phyloP scores from a whole-genome alignment of 2,113 vertebrate species.

The Bucco capensis region DNA sequence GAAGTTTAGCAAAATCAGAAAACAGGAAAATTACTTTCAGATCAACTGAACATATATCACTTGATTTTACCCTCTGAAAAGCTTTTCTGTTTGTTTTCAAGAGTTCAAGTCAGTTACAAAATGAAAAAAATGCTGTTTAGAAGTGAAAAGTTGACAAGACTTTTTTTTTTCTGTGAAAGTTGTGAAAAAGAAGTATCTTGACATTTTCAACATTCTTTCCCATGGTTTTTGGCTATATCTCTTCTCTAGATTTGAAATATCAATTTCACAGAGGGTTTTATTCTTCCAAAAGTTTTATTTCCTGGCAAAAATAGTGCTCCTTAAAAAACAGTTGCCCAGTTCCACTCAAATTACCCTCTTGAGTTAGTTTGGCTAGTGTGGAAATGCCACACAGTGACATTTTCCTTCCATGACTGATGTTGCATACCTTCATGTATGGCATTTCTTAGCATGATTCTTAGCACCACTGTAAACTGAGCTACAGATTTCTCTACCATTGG shows the following conservation, averaged over 20 bases:
- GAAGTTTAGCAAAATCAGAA: background rate
- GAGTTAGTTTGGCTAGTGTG: constrained; percentile 34
- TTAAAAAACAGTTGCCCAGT: background rate
- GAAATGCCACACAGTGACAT: constrained; percentile 60
- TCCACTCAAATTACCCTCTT: constrained; percentile 39
- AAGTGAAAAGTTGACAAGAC: background rate
- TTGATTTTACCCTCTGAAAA: background rate
- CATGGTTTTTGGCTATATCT: background rate
- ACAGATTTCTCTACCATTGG: constrained; percentile 4
- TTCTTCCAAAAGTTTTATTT: background rate
- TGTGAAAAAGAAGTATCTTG: background rate
- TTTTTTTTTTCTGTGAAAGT: constrained; percentile 6
- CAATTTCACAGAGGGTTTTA: constrained; percentile 10
- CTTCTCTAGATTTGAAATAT: constrained; percentile 11
- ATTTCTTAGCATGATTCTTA: constrained; percentile 51
- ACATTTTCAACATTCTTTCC: constrained; percentile 35
- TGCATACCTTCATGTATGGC: constrained; percentile 42
- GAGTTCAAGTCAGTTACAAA: background rate
- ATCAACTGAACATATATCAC: background rate
- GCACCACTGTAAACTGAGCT: constrained; percentile 37
- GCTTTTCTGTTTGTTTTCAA: background rate
- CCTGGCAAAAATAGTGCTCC: background rate
- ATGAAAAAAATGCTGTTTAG: constrained; percentile 28
- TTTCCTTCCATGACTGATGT: constrained; percentile 52
- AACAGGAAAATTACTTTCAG: background rate